Percentiles rank a stretch among this genome's conserved stretches.
These are phyloP conservation scores for Ceuthmochares aereus DNA, from an alignment of 2,113 vertebrate genomes.

Conservation along the genomic window DNA sequence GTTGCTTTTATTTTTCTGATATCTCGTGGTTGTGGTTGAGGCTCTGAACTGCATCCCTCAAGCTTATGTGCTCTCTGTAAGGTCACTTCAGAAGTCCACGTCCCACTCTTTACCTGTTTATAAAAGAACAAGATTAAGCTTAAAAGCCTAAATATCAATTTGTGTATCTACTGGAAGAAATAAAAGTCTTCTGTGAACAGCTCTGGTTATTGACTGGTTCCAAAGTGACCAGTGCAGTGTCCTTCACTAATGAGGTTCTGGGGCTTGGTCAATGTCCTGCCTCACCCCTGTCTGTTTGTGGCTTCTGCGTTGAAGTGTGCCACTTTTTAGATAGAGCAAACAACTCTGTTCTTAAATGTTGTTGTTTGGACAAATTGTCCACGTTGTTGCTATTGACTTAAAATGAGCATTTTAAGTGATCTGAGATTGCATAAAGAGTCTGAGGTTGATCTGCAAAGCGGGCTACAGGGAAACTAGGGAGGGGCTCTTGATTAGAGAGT, in stretches of 20 bases:
- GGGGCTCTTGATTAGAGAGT: no score
- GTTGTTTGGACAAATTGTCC: background rate
- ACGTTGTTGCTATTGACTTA: background rate
- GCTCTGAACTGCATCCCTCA: background rate
- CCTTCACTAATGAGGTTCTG: background rate
- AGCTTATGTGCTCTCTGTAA: background rate
- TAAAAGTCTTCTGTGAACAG: background rate
- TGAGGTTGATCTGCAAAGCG: background rate
- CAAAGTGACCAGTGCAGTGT: background rate
- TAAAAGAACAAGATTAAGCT: background rate
- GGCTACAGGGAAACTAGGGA: no score
- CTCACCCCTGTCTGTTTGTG: background rate
- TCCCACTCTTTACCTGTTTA: background rate
- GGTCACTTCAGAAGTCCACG: background rate
- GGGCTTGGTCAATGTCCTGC: background rate
- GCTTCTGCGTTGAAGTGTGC: background rate
- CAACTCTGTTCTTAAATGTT: background rate
- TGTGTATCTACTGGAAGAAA: background rate
- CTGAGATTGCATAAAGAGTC: background rate
- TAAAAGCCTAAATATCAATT: background rate
- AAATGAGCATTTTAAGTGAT: background rate
- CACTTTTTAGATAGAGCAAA: background rate
- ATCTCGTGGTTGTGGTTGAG: background rate
- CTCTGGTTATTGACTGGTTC: background rate
- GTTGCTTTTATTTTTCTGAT: constrained; percentile 4